These are phyloP conservation scores for Oreochromis spilurus DNA, from an alignment of 2,113 vertebrate genomes.

Conservation along the genomic window DNA sequence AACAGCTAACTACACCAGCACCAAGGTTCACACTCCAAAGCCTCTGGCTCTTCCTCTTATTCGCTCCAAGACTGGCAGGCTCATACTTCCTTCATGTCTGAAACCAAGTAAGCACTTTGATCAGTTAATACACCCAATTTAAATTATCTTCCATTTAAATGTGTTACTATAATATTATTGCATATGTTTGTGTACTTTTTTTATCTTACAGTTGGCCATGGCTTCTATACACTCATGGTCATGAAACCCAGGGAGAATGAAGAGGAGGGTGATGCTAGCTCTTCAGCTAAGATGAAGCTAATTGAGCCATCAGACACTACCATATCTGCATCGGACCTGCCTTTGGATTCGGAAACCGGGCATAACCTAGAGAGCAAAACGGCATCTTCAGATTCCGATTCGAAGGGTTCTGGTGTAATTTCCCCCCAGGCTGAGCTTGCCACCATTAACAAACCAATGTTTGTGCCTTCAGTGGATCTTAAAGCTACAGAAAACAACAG, in stretches of 20 bases:
- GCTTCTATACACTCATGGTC: conserved; percentile 32
- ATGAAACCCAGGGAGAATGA: not conserved
- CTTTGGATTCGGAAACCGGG: not conserved
- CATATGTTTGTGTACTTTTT: not conserved
- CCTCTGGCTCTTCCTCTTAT: conserved; percentile 33
- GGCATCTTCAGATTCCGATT: not conserved
- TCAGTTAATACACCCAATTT: not conserved
- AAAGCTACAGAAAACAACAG: not conserved
- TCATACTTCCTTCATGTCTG: conserved; percentile 60
- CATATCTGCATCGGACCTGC: not conserved
- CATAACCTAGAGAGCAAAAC: rapidly evolving
- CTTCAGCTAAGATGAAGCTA: not conserved
- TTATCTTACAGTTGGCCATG: conserved; percentile 9
- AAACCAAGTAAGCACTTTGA: conserved; percentile 46
- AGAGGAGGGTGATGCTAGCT: not conserved
- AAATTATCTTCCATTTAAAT: not conserved
- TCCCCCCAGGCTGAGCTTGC: not conserved
- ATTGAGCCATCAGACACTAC: not conserved
- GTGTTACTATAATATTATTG: not conserved
- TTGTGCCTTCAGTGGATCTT: not conserved
- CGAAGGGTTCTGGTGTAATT: not conserved
- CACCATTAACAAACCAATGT: not conserved
- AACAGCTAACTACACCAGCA: not conserved
- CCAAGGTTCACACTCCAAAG: rapidly evolving
- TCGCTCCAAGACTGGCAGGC: conserved; percentile 51